Evolutionary conservation across 2,113 vertebrate genomes (phyloP).

Genomic region (Lagenorhynchus albirostris): DNA sequence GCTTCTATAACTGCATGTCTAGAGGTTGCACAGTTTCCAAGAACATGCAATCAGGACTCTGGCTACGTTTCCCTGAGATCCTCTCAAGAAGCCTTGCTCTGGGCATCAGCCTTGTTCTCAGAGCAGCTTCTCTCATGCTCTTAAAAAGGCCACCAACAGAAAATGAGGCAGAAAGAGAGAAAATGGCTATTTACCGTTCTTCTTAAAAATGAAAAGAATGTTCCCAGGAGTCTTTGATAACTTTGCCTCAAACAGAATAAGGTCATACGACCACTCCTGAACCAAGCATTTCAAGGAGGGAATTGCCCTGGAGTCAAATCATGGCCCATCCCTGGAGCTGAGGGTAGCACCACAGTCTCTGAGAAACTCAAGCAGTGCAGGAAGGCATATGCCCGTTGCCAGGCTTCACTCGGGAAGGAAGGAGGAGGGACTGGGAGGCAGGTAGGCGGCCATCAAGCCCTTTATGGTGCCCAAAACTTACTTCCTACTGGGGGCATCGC

Average conservation of each 20-base stretch:
- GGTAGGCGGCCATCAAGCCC: neutral
- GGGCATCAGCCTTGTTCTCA: neutral
- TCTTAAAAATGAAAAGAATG: neutral
- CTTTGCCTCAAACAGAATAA: neutral
- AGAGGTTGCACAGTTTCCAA: neutral
- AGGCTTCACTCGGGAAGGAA: neutral
- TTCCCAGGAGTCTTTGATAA: neutral
- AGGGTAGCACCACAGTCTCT: neutral
- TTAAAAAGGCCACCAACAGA: neutral
- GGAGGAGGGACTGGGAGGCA: neutral
- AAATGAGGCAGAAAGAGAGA: neutral
- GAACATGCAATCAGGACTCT: neutral
- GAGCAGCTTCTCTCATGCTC: neutral
- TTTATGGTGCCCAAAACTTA: neutral
- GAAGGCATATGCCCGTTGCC: fast-evolving
- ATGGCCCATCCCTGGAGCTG: neutral
- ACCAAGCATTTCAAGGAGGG: neutral
- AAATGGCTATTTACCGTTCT: neutral
- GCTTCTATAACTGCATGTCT: neutral
- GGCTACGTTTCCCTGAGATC: neutral
- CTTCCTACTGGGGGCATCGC: neutral
- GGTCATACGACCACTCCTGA: neutral
- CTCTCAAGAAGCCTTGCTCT: neutral
- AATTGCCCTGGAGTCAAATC: neutral
- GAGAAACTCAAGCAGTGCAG: neutral